phyloP scores from a whole-genome alignment of 2,888 invertebrate species.

The Plagodis pulveraria region DNA sequence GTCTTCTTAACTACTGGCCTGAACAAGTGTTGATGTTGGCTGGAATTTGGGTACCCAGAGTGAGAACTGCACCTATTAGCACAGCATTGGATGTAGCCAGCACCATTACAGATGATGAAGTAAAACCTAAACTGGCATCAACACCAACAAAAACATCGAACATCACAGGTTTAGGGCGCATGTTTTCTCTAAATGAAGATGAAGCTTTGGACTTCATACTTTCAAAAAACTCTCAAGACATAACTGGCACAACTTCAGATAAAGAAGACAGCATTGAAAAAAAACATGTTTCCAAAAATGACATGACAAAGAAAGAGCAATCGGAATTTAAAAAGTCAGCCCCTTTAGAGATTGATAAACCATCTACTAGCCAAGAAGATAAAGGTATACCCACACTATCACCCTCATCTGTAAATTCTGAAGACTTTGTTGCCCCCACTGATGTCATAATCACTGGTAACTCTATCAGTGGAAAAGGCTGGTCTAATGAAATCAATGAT shows the following conservation, averaged over 20 bases:
- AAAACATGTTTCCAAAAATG: slow-evolving; percentile 36
- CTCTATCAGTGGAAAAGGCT: slow-evolving; percentile 86
- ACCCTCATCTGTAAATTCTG: slow-evolving; percentile 64
- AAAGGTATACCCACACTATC: slow-evolving; percentile 53
- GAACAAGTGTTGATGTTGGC: slow-evolving; percentile 92
- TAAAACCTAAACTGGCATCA: slow-evolving; percentile 66
- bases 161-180: slow-evolving; percentile 74
- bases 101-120: slow-evolving; percentile 80
- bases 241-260: slow-evolving; percentile 38
- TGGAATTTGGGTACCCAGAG: slow-evolving; percentile 93
- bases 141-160: slow-evolving; percentile 65
- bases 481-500: slow-evolving; percentile 87
- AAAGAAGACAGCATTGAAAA: slow-evolving; percentile 34
- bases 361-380: slow-evolving; percentile 63
- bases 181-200: slow-evolving; percentile 87
- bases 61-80: slow-evolving; percentile 90
- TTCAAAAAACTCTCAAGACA: slow-evolving; percentile 72
- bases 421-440: slow-evolving; percentile 61
- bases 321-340: slow-evolving; percentile 24
- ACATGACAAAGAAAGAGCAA: slow-evolving; percentile 21
- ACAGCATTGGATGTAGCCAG: slow-evolving; percentile 92
- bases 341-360: slow-evolving; percentile 54
- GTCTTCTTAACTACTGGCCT: slow-evolving; percentile 95
- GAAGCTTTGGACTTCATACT: slow-evolving; percentile 90
- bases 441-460: slow-evolving; percentile 84